Percentiles rank a stretch among this genome's conserved stretches.
These are phyloP conservation scores for Drosophila rubida DNA, from an alignment of 2,888 invertebrate species.

Conservation along the genomic window DNA sequence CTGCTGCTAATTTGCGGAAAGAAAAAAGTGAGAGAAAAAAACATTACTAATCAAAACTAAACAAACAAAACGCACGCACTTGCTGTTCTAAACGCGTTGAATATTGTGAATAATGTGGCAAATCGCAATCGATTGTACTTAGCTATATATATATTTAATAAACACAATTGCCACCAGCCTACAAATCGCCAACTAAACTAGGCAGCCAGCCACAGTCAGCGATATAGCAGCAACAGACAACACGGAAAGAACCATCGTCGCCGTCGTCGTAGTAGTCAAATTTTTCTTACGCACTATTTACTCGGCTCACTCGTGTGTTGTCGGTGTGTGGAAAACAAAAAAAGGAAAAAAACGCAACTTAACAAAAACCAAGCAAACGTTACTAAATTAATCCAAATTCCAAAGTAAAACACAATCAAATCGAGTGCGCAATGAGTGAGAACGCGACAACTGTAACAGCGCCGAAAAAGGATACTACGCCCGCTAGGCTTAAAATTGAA, in stretches of 20 bases:
- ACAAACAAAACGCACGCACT: slow-evolving; percentile 28
- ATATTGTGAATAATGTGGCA: slow-evolving; percentile 52
- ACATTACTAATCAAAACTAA: slow-evolving; percentile 54
- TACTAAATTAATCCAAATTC: slow-evolving; percentile 39
- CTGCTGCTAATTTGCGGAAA: slow-evolving; percentile 58
- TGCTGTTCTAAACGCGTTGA: slow-evolving; percentile 27
- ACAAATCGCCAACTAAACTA: slow-evolving; percentile 17
- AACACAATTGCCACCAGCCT: slow-evolving; percentile 20
- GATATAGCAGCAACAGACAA: slow-evolving; percentile 49
- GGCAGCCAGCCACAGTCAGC: slow-evolving; percentile 6
- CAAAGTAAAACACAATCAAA: slow-evolving; percentile 29
- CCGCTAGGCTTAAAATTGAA: slow-evolving; percentile 63
- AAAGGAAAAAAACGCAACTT: slow-evolving; percentile 38
- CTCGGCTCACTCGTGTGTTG: slow-evolving; percentile 50
- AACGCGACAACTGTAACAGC: slow-evolving; percentile 26
- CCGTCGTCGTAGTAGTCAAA: slow-evolving; percentile 54
- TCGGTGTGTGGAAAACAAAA: slow-evolving; percentile 55
- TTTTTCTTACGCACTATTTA: slow-evolving; percentile 64
- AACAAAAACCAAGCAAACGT: slow-evolving; percentile 28
- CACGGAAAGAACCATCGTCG: slow-evolving; percentile 18
- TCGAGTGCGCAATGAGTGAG: slow-evolving; percentile 64
- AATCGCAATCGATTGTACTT: slow-evolving; percentile 37
- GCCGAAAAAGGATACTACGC: slow-evolving; percentile 51
- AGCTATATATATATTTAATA: slow-evolving; percentile 35
- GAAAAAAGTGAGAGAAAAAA: slow-evolving; percentile 44